Conservation (phyloP, 2,888 invertebrate genomes). For the Anagyrus pseudococci region DNA sequence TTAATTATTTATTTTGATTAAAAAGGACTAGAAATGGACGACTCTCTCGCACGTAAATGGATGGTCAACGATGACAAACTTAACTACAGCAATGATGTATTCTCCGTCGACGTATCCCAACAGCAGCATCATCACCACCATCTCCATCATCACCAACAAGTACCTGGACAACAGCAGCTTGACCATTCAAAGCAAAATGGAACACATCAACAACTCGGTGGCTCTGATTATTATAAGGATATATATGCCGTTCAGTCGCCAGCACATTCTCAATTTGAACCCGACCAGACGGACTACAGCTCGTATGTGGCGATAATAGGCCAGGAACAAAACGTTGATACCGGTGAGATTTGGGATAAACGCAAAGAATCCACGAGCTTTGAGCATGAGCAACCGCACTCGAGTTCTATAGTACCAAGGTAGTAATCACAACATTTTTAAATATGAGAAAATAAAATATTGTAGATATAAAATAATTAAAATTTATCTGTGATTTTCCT, state of each 20-base stretch:
- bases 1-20: not conserved
- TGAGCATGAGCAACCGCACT: constrained; percentile 67
- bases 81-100: constrained; percentile 53
- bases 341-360: constrained; percentile 60
- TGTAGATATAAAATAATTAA: not conserved
- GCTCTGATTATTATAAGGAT: constrained; percentile 58
- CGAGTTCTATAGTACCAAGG: constrained; percentile 59
- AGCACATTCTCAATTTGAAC: constrained; percentile 56
- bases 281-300: constrained; percentile 55
- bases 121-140: constrained; percentile 52
- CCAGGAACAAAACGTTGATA: constrained; percentile 60
- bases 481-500: constrained; percentile 27
- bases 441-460: not conserved
- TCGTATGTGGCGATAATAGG: constrained; percentile 55
- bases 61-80: constrained; percentile 50
- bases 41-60: constrained; percentile 53
- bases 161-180: constrained; percentile 18
- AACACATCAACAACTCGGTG: constrained; percentile 18
- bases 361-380: constrained; percentile 69
- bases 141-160: constrained; percentile 20
- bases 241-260: constrained; percentile 55
- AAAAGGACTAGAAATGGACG: constrained; percentile 47
- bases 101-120: constrained; percentile 54
- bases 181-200: constrained; percentile 53
- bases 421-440: constrained; percentile 33